Evolutionary conservation across 2,888 invertebrate genomes (phyloP), one percentile per base, ranked within the genome.

Genomic region (Andrena chrysosceles): DNA sequence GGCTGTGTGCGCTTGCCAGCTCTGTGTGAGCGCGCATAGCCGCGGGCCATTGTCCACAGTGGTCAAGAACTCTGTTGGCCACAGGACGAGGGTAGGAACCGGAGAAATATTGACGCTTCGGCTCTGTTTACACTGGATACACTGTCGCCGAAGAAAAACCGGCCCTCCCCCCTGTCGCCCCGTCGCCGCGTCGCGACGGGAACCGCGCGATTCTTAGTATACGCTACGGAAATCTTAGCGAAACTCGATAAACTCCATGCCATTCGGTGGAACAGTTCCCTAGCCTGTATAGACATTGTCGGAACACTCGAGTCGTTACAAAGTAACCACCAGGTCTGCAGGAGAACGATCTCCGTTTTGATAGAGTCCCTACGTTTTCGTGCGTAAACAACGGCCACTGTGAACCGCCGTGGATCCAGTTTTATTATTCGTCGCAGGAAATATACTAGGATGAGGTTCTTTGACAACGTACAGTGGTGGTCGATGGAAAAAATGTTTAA

Each of bases 81-180:
- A 8, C 70, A 64, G 77, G 84, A 70, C 79, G 67, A 71, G 71
- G 84, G 56, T 68, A 70, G 78, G 71, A 76, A 70, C 54, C 56
- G 63, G 63, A 83, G 83, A 85, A 82, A 79, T 77, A 71, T 82
- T 74, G 83, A 83, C 83, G 60, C 68, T 62, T 77, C 60, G 81
- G 35, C 56, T 64, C 72, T 77, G 82, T 86, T 87, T 87, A 83
- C 87, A 73, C 73, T 83, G 83, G 81, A 74, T 66, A 42, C 16
- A 81, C 70, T 54, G 81, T 81, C 74, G 74, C 29, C 64, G 10
- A 13, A 60, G 69, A 69, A 72, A 74, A 77, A 81, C 73, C 54
- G 52, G 49, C 52, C 60, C 71, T 63, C 23, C 23, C 29, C 26
- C 31, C 48, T 35, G 16, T 3, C 54, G 48, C 33, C 72, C 29